Conservation (phyloP, 1,140 invertebrate genomes). For the Notospermus geniculatus region DNA sequence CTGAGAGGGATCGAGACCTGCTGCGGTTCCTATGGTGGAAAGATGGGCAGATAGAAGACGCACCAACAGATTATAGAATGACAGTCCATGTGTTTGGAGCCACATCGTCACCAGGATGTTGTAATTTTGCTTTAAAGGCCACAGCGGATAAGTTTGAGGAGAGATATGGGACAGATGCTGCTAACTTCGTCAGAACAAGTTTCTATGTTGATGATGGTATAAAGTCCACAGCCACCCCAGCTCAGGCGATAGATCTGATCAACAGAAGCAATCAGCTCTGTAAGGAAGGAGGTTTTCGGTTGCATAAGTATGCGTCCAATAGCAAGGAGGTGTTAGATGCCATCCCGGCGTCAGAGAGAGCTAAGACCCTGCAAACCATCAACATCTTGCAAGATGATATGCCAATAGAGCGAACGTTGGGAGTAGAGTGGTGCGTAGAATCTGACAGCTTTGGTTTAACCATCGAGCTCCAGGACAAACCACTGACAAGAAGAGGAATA, state of each 20-base stretch:
- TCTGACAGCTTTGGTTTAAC: no score
- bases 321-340: constrained; percentile 3
- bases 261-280: neutral
- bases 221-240: neutral
- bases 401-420: no score
- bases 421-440: no score
- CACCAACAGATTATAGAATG: constrained; percentile 18
- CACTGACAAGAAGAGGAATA: no score
- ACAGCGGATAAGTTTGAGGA: constrained; percentile 4
- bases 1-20: constrained; percentile 11
- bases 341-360: neutral
- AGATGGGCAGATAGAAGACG: neutral
- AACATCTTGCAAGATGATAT: no score
- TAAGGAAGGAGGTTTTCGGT: constrained; percentile 12
- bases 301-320: constrained; percentile 17
- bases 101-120: constrained; percentile 13
- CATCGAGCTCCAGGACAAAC: no score
- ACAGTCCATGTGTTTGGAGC: constrained; percentile 18
- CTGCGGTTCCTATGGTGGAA: constrained; percentile 23
- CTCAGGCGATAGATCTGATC: constrained; percentile 12
- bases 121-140: constrained; percentile 15
- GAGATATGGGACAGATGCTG: constrained; percentile 1
- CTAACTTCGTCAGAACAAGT: constrained; percentile 8
- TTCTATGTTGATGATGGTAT: constrained; percentile 29
- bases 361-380: no score